Evolutionary conservation across 1,140 invertebrate genomes (phyloP), one percentile per base, ranked within the genome.

Genomic region (Diplogasteroides magnus): DNA sequence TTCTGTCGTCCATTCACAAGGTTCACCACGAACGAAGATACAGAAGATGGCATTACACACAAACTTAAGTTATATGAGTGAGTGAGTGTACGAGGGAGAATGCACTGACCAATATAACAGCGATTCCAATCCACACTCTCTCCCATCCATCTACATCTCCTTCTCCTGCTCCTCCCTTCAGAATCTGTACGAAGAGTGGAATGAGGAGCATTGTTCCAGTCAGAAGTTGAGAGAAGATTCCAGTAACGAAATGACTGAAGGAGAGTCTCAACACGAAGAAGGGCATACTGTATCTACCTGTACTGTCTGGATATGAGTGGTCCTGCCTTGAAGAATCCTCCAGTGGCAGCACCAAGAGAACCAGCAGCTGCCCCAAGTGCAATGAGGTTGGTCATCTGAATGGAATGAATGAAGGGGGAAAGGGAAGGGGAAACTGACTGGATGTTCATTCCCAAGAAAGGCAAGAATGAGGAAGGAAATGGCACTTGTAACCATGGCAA

Each of bases 281-380:
- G 23, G 23, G 28, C 11, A 61, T 11, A 26, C 6, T 25, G 0
- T 0, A 61, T 23, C 13, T 14, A 26, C 25, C 73, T 75, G 73
- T 81, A 81, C 32, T 81, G 79, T 48, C 78, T 83, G 2, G 78
- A 75, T 57, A 81, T 72, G 29, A 82, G 48, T 26, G 77, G 77
- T n/a, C 76, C 75, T 61, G 80, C 77, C 68, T 81, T 81, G 73
- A 83, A 81, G 74, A 81, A 81, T 60, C 79, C 79, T 32, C 79
- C 79, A 3, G 79, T 81, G 13, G 79, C 78, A 48, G 77, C 79
- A 55, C 79, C 78, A 6, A 80, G 72, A 26, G 72, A 65, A 19
- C 78, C 79, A 23, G 79, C 81, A 37, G 74, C 72, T 29, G 68
- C 60, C 26, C 81, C 81, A 32, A 81, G 64, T 3, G 78, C 31